Evolutionary conservation across 1,140 invertebrate species (phyloP), one percentile per base, ranked within the genome.

Genomic region (Drosophila kohkoa): DNA sequence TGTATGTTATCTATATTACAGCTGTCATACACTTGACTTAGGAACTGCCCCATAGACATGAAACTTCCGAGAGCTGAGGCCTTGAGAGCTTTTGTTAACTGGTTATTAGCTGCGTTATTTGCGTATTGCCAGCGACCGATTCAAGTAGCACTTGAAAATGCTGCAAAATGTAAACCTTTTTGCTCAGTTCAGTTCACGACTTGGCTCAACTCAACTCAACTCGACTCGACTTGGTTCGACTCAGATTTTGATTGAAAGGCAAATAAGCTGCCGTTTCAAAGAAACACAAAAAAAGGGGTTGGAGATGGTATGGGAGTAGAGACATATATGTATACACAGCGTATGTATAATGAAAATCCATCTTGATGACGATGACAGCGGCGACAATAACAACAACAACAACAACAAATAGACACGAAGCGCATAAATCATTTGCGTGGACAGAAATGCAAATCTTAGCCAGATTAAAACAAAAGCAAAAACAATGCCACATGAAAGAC

Each of bases 371-470:
- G 64, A 54, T 77, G 74, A 82, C 71, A 75, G 64, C 32, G 25
- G 11, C 60, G 30, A 64, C 68, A 79, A 57, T 49, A 13, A 46
- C 30, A 38, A 49, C 43, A 51, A 59, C 30, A 38, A 63, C 10
- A 51, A 25, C 60, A 41, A 52, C 54, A 66, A 74, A 38, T 38
- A 54, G 30, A 38, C 67, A 54, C 60, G 54, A 25, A 72, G 46
- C 77, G 68, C 64, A 80, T 85, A 83, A 85, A 85, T 81, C 81
- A 83, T 85, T 83, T 63, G 81, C 81, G 77, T 65, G 83, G 81
- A 85, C 81, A 74, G 71, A 83, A 83, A 83, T 83, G 81, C 81
- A 83, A 83, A 83, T 83, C 81, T 83, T 79, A 68, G 81, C 81
- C 67, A 73, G 81, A 85, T 85, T 83, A 82, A 80, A 73, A 76